Base-by-base conservation (phyloP, 2,888 invertebrate genomes). In the Anticlea derivata region DNA sequence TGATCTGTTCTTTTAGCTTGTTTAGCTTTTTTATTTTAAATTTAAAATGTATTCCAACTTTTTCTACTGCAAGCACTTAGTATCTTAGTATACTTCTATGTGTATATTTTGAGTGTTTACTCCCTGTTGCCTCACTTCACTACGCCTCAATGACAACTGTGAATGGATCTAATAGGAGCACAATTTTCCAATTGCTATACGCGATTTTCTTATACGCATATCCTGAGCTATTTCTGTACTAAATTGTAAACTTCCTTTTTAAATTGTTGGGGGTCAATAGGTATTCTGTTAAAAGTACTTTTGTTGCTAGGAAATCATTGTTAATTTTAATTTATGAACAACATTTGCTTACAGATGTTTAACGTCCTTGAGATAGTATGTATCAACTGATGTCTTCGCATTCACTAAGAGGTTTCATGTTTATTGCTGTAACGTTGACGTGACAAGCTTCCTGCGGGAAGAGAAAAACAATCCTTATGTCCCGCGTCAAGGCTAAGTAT, bases 151-250 rank as follows among this genome's bases (percentile, higher is more conserved):
- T 58, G 50, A n/a, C 48, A 33, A 53, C 54, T 52, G 38, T 39
- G 66, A 63, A 57, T 60, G 57, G 50, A 58, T 63, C 57, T 60
- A 54, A 61, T 58, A 47, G 37, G 45, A 38, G 54, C 49, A 70
- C 67, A 80, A 83, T 86, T 78, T 79, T 81, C 67, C 83, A 83
- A 86, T 86, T 83, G 68, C 57, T 63, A 55, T 70, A 76, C 68
- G 70, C 76, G 73, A 75, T 81, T 81, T 79, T 78, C 75, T 71
- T 68, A 67, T 66, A 62, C 58, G 31, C 22, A 34, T 61, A 52
- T 61, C 56, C 58, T 57, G 55, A 50, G 66, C 69, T 86, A 84
- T 85, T 84, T 83, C 64, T 58, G 75, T 70, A 62, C 17, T 22
- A 57, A 72, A 85, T 83, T 74, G 75, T 56, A 55, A 27, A 61